Base-by-base conservation (phyloP, 2,113 vertebrate genomes). In the Chloropsis cyanopogon region DNA sequence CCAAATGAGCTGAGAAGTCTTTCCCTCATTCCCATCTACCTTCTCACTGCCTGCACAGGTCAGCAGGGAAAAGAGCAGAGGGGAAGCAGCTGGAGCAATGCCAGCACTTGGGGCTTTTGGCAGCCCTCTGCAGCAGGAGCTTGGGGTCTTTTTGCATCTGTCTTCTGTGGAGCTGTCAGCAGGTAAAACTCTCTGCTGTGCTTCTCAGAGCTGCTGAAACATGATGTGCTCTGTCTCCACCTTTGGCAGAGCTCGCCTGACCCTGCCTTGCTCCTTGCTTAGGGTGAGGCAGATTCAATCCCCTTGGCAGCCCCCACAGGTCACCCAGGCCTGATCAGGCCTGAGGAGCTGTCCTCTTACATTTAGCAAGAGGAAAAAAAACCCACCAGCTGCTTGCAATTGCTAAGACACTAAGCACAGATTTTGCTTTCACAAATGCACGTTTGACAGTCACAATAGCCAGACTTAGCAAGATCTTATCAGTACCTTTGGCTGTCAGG, bases 311-410 rank as follows among this genome's bases (percentile, higher is more conserved):
- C 47, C 33, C 37, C 0, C 0, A 14, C 0, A 0, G 70, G 70
- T 88, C 79, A 85, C 44, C 12, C 50, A 56, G 76, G 13, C 14
- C 88, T 93, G 91, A 54, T 35, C 88, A 86, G 44, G 33, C 47
- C 64, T 6, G 37, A 80, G 90, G 86, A 73, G 18, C 79, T 92
- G 82, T 95, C 80, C 76, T 92, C 47, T 90, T 88, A 50, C 11
- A 88, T 93, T 95, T 95, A 88, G 50, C 14, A 47, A 47, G 77
- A 83, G 29, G 75, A 44, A 28, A 90, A 90, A 90, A 78, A 28
- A 54, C 25, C 60, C 39, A 53, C 26, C 95, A 93, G 94, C 87
- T 96, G 92, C 84, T 84, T 90, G 70, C 47, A 89, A 87, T 82
- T 92, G 92, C 69, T 25, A 6, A 79, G 81, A 81, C 4, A 24